Percentiles rank a stretch among this genome's conserved stretches.
Evolutionary conservation across 2,797 vertebrate species (phyloP).

Genomic region (Netta rufina): DNA sequence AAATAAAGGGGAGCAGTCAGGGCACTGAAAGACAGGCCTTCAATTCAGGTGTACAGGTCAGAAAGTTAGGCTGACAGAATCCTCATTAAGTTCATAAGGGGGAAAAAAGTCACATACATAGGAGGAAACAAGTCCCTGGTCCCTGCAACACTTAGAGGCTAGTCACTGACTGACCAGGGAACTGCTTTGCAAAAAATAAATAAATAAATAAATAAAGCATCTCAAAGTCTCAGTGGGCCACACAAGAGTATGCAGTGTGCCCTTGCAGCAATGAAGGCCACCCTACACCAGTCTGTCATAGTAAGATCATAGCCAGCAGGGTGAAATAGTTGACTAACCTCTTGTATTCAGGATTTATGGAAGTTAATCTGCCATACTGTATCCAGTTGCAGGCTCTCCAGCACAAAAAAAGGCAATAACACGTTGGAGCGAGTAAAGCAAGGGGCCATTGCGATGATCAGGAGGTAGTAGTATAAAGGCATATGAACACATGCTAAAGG

Average conservation of each 20-base stretch:
- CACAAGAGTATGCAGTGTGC: neutral
- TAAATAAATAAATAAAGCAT: no score
- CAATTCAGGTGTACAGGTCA: neutral
- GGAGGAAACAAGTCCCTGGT: neutral
- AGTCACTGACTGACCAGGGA: neutral
- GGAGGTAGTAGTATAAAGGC: neutral
- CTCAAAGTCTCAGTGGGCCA: neutral
- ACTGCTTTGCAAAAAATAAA: neutral
- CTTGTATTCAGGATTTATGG: neutral
- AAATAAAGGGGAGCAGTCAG: neutral
- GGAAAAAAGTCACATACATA: neutral
- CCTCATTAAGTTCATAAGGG: neutral
- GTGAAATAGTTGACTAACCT: neutral
- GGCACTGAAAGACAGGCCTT: neutral
- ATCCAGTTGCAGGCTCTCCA: neutral
- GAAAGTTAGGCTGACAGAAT: neutral
- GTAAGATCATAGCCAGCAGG: fast-evolving
- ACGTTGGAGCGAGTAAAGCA: neutral
- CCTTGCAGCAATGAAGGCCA: neutral
- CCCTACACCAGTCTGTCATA: neutral
- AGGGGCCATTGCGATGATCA: neutral
- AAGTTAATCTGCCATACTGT: neutral
- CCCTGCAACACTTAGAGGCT: neutral
- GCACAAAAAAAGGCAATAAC: neutral
- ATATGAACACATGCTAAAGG: neutral